Evolutionary conservation across 2,888 invertebrate genomes (phyloP).

Genomic region (Bembecia ichneumoniformis): DNA sequence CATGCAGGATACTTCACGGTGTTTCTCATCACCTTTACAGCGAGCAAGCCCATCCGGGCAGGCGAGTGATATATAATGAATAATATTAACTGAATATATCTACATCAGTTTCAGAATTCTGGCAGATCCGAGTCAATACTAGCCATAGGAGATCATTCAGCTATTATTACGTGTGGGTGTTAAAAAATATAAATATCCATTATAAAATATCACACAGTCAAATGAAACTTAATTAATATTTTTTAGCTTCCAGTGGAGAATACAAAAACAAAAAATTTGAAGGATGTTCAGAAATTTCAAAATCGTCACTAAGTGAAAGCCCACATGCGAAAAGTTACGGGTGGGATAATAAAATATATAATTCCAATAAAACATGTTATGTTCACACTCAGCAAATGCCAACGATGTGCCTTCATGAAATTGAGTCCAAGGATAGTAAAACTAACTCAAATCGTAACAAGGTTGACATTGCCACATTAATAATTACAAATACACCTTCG

Average conservation of each 20-base stretch:
- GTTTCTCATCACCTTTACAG: too few relatives aligned
- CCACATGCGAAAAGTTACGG: slow-evolving; percentile 19
- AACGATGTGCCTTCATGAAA: slow-evolving; percentile 41
- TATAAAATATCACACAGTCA: too few relatives aligned
- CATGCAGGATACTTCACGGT: too few relatives aligned
- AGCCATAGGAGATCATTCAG: slow-evolving; percentile 54
- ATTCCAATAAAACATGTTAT: slow-evolving; percentile 44
- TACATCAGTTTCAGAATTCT: slow-evolving; percentile 32
- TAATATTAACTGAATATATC: background rate
- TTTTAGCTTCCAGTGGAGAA: slow-evolving; percentile 37
- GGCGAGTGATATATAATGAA: too few relatives aligned
- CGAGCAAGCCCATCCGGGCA: too few relatives aligned
- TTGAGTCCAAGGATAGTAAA: slow-evolving; percentile 26
- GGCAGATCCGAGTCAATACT: slow-evolving; percentile 44
- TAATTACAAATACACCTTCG: slow-evolving; percentile 36
- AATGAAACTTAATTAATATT: background rate
- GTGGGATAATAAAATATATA: slow-evolving; percentile 24
- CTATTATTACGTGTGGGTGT: slow-evolving; percentile 43
- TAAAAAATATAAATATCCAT: background rate
- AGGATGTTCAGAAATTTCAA: slow-evolving; percentile 25
- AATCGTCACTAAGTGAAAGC: slow-evolving; percentile 26
- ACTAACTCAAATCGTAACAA: slow-evolving; percentile 26
- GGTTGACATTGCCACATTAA: slow-evolving; percentile 41
- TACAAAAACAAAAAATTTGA: slow-evolving; percentile 15
- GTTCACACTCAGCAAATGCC: slow-evolving; percentile 36